These are phyloP conservation scores for Blennius ocellaris DNA, from an alignment of 2,113 vertebrate species.

Conservation along the genomic window DNA sequence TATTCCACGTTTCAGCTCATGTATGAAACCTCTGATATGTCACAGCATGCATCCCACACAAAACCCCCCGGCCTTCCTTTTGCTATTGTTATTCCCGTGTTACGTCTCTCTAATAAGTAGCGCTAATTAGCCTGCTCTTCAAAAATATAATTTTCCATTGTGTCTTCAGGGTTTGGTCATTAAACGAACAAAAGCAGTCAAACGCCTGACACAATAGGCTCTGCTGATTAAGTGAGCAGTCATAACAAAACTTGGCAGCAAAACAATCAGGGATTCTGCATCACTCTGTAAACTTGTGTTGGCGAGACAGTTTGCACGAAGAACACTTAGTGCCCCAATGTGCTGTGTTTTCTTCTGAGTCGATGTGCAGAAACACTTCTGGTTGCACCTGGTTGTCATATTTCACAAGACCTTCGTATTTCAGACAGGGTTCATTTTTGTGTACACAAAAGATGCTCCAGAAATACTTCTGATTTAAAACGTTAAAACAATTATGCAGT, in stretches of 20 bases:
- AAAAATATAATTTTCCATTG: slow-evolving; percentile 64
- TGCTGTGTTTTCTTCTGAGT: neutral
- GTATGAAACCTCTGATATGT: slow-evolving; percentile 52
- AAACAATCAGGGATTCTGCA: slow-evolving; percentile 31
- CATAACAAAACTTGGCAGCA: slow-evolving; percentile 30
- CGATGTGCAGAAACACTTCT: neutral
- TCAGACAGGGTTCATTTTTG: neutral
- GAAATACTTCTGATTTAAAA: neutral
- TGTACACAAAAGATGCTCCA: neutral
- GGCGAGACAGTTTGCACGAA: neutral
- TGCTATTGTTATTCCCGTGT: slow-evolving; percentile 48
- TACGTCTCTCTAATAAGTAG: slow-evolving; percentile 64
- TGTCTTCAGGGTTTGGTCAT: slow-evolving; percentile 60
- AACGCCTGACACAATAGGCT: slow-evolving; percentile 55
- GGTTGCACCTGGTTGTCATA: neutral
- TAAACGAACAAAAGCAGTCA: slow-evolving; percentile 65
- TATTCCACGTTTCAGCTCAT: slow-evolving; percentile 37
- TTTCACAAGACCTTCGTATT: neutral
- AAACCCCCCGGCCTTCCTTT: slow-evolving; percentile 38
- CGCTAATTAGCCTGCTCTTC: slow-evolving; percentile 72
- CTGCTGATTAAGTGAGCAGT: slow-evolving; percentile 46
- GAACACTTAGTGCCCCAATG: neutral
- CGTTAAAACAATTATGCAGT: neutral
- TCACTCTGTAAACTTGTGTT: slow-evolving; percentile 30
- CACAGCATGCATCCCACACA: slow-evolving; percentile 43